These are phyloP conservation scores for Tetragonula clypearis DNA, from an alignment of 1,140 invertebrate genomes.

Conservation along the genomic window DNA sequence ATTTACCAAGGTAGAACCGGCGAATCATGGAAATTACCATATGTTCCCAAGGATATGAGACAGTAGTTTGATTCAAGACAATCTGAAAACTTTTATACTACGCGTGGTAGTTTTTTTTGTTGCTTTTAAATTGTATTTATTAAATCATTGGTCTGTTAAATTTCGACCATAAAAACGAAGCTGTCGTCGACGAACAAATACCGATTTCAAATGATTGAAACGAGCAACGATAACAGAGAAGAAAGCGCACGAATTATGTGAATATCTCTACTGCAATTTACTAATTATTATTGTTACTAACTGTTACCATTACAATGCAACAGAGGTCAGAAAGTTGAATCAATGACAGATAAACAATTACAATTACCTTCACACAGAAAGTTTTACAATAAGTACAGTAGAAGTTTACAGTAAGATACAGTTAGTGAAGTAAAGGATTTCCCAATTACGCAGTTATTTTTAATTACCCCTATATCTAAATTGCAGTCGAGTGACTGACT, in stretches of 20 bases:
- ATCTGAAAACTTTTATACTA: background rate
- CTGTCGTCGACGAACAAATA: background rate
- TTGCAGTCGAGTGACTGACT: background rate
- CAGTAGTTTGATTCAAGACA: background rate
- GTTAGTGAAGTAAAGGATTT: background rate
- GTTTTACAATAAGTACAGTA: background rate
- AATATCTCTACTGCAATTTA: background rate
- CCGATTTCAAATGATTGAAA: background rate
- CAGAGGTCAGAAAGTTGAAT: background rate
- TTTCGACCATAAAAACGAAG: background rate
- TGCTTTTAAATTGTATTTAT: too few species aligned
- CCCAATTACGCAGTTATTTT: background rate
- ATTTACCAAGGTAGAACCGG: constrained; percentile 17
- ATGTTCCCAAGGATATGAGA: background rate
- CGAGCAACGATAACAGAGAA: too few species aligned
- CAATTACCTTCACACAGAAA: background rate
- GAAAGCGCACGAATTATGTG: background rate
- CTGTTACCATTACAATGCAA: background rate
- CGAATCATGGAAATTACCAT: background rate
- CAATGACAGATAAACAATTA: background rate
- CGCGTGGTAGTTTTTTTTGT: too few species aligned
- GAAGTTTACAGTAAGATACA: background rate
- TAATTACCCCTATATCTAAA: background rate
- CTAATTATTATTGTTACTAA: too few species aligned
- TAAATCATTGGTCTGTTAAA: background rate